Percentiles rank a stretch among this genome's conserved stretches.
These are phyloP conservation scores for Actinia equina DNA, from an alignment of 64 coral and sea anemone genomes.

Conservation along the genomic window DNA sequence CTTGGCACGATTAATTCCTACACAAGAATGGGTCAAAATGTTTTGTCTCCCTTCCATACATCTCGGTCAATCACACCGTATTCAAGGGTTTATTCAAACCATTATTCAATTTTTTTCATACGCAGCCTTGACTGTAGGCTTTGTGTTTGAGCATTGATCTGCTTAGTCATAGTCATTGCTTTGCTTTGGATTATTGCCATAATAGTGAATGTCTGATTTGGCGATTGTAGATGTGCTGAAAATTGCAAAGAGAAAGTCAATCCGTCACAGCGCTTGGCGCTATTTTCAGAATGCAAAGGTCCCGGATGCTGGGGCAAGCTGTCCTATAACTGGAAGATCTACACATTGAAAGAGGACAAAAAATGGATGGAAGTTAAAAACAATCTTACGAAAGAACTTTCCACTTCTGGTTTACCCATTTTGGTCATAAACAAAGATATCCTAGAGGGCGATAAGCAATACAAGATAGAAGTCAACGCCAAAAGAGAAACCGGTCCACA, in stretches of 20 bases:
- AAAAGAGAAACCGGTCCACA: conserved; percentile 16
- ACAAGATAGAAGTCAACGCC: conserved; percentile 49
- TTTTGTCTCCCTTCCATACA: too few species aligned
- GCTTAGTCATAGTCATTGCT: too few species aligned
- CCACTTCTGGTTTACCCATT: conserved; percentile 10
- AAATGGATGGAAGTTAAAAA: background rate
- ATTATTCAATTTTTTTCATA: too few species aligned
- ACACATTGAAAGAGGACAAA: background rate
- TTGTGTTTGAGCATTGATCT: too few species aligned
- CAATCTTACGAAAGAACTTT: conserved; percentile 1
- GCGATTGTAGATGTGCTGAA: conserved; percentile 52
- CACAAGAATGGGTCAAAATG: too few species aligned
- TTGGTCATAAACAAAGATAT: conserved; percentile 25
- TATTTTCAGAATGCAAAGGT: conserved; percentile 33
- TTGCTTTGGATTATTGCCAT: too few species aligned
- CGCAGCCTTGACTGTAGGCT: too few species aligned
- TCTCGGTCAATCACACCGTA: too few species aligned
- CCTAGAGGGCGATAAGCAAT: conserved; percentile 24
- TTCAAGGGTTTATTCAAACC: too few species aligned
- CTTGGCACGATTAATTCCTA: too few species aligned
- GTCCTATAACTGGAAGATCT: conserved; percentile 43
- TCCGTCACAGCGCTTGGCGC: conserved; percentile 48
- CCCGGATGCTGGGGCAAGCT: conserved; percentile 32
- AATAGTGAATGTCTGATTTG: too few species aligned
- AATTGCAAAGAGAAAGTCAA: conserved; percentile 71